phyloP scores from a whole-genome alignment of 2,888 invertebrate genomes.

The Diaprepes abbreviatus region DNA sequence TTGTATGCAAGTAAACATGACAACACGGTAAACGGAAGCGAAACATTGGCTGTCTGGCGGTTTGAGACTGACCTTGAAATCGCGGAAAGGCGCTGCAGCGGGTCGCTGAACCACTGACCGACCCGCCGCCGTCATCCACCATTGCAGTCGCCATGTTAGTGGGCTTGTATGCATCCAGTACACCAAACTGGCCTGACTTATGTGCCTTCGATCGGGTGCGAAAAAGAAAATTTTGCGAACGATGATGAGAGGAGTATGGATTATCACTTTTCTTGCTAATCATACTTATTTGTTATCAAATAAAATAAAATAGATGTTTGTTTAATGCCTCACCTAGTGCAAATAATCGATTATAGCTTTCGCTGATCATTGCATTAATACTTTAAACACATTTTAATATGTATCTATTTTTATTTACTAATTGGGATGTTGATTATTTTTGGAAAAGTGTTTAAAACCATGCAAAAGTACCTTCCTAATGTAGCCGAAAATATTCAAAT shows the following conservation, averaged over 20 bases:
- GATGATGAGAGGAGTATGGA: slow-evolving; percentile 1
- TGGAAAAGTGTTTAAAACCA: no score
- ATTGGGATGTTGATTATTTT: no score
- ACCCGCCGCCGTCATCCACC: slow-evolving; percentile 31
- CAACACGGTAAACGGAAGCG: slow-evolving; percentile 49
- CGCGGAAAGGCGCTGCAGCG: slow-evolving; percentile 65
- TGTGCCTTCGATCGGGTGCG: slow-evolving; percentile 12
- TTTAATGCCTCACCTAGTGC: no score
- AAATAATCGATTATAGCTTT: no score
- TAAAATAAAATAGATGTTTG: no score
- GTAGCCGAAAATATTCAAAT: no score
- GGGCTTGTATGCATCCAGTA: slow-evolving; percentile 18
- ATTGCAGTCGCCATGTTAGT: slow-evolving; percentile 26
- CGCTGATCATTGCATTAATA: no score
- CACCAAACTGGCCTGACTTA: slow-evolving; percentile 39
- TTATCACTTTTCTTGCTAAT: neutral
- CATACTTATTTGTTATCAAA: no score
- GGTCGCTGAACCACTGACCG: slow-evolving; percentile 69
- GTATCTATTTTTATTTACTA: no score
- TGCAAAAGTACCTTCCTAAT: no score
- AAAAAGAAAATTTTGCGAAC: slow-evolving; percentile 4
- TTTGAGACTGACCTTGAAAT: slow-evolving; percentile 64
- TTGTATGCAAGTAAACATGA: slow-evolving; percentile 20
- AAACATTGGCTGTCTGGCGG: slow-evolving; percentile 48
- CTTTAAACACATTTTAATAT: no score